Evolutionary conservation across 2,888 invertebrate genomes (phyloP).

Genomic region (Pollenia labialis): DNA sequence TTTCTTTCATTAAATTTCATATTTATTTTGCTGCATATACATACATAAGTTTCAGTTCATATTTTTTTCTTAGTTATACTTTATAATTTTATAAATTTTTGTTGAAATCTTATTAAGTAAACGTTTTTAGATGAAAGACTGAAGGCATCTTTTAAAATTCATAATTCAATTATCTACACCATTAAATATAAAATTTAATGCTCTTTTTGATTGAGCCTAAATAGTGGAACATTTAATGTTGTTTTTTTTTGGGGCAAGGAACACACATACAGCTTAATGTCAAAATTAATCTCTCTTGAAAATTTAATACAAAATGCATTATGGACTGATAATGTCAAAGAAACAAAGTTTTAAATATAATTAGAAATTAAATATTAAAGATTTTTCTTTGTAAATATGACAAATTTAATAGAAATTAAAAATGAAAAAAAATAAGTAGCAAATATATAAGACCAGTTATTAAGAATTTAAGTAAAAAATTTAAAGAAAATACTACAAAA

Average conservation of each 20-base stretch:
- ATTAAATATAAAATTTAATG: slow-evolving; percentile 63
- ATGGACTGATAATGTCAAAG: background rate
- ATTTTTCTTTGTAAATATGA: background rate
- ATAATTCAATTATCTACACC: slow-evolving; percentile 67
- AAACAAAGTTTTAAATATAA: slow-evolving; percentile 40
- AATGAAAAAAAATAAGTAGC: background rate
- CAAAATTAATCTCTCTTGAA: slow-evolving; percentile 52
- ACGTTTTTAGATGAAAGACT: background rate
- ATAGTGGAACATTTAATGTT: slow-evolving; percentile 23
- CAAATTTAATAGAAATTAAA: background rate
- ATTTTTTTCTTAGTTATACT: background rate
- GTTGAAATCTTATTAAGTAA: slow-evolving; percentile 21
- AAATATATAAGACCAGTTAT: background rate
- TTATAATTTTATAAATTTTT: slow-evolving; percentile 7
- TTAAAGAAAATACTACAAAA: no score
- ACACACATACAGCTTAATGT: slow-evolving; percentile 46
- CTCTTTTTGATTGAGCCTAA: slow-evolving; percentile 38
- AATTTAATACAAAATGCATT: slow-evolving; percentile 53
- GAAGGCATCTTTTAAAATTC: slow-evolving; percentile 60
- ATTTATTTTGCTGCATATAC: background rate
- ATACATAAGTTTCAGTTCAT: background rate
- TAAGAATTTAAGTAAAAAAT: no score
- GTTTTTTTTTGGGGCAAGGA: background rate
- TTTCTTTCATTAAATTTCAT: no score
- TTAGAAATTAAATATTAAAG: slow-evolving; percentile 43